phyloP scores from a whole-genome alignment of 2,113 vertebrate genomes.

The Camarhynchus parvulus region DNA sequence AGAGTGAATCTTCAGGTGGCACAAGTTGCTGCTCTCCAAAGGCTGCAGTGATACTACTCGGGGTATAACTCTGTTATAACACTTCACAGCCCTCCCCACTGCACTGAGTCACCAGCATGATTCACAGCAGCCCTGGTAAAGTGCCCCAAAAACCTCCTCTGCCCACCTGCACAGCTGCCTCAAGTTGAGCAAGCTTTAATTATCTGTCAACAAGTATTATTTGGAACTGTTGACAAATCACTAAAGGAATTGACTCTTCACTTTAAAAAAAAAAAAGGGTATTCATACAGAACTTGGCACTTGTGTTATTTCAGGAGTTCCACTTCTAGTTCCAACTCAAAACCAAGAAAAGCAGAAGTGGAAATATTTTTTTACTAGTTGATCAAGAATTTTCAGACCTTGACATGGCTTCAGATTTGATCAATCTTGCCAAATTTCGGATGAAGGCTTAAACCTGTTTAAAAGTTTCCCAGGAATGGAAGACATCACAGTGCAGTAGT shows the following conservation, averaged over 20 bases:
- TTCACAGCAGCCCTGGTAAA: neutral
- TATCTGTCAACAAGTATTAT: conserved; percentile 42
- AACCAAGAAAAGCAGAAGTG: conserved; percentile 48
- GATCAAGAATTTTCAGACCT: conserved; percentile 44
- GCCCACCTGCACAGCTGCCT: neutral
- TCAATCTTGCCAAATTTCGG: conserved; percentile 1
- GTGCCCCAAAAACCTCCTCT: neutral
- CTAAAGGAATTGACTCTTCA: neutral
- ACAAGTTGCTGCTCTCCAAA: neutral
- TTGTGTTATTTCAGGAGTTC: conserved; percentile 32
- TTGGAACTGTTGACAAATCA: conserved; percentile 52
- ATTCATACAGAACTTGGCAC: conserved; percentile 16
- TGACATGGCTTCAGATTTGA: neutral
- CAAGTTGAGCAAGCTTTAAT: neutral
- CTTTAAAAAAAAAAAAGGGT: neutral
- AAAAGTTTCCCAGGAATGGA: conserved; percentile 18
- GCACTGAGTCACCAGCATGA: neutral
- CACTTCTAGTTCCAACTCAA: conserved; percentile 27
- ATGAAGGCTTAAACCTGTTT: neutral
- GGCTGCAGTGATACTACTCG: neutral
- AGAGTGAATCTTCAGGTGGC: neutral
- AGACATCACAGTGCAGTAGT: neutral
- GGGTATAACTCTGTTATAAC: neutral
- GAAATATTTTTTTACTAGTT: conserved; percentile 32
- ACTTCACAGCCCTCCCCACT: neutral